phyloP scores from a whole-genome alignment of 2,797 vertebrate species.

The Hydrocynus forskahlii region DNA sequence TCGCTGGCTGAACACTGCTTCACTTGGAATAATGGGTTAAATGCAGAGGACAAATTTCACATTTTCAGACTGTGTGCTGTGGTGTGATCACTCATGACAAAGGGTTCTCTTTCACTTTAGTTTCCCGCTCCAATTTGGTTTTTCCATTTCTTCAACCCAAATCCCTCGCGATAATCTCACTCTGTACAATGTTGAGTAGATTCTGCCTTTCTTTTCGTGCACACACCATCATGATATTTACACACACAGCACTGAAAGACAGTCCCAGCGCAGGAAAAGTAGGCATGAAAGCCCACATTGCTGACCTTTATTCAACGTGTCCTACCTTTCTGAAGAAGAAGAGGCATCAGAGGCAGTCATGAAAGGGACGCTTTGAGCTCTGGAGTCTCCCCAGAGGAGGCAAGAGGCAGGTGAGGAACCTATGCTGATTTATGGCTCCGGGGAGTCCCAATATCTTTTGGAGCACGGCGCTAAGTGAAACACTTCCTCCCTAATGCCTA shows the following conservation, averaged over 20 bases:
- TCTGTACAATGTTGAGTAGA: slow-evolving; percentile 23
- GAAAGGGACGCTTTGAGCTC: slow-evolving; percentile 42
- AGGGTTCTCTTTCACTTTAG: too few species aligned
- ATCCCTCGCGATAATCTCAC: background rate
- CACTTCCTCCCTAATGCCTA: slow-evolving; percentile 64
- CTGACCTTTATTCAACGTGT: slow-evolving; percentile 38
- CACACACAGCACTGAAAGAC: slow-evolving; percentile 24
- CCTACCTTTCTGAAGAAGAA: slow-evolving; percentile 33
- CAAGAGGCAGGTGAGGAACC: slow-evolving; percentile 63
- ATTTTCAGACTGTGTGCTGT: too few species aligned
- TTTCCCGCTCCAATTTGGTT: background rate
- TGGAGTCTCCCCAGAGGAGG: slow-evolving; percentile 32
- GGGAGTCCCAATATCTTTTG: slow-evolving; percentile 55
- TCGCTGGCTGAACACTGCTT: too few species aligned
- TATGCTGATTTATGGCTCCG: slow-evolving; percentile 59
- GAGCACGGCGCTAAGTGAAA: slow-evolving; percentile 58
- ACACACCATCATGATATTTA: slow-evolving; percentile 50
- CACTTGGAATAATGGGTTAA: too few species aligned
- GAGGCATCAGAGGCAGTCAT: slow-evolving; percentile 30
- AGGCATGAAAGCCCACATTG: slow-evolving; percentile 32
- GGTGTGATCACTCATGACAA: too few species aligned
- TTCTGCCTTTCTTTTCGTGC: slow-evolving; percentile 31
- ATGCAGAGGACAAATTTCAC: too few species aligned
- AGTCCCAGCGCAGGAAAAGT: slow-evolving; percentile 20
- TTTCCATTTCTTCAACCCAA: slow-evolving; percentile 14